Base-by-base conservation (phyloP, 2,888 invertebrate species). In the Siphonodentalium dalli region DNA sequence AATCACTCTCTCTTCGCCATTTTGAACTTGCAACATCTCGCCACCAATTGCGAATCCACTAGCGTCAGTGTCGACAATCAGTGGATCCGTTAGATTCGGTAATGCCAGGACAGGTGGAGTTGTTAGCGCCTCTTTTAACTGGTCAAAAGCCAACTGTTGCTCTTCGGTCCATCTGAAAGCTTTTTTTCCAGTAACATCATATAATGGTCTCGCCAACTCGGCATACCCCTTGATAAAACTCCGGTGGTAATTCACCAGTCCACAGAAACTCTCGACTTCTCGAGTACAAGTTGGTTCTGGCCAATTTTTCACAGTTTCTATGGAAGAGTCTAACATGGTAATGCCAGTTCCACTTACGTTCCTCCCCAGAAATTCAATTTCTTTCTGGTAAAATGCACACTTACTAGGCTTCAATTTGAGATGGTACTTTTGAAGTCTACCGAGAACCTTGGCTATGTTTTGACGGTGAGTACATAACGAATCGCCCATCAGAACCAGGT, bases 371-470 rank as follows among this genome's bases (percentile, higher is more conserved):
- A 29, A 39, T 2, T 41, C 42, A 3, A 21, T 26, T 15, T 50
- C 35, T 2, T 9, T 7, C 7, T 21, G 26, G 4, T 41, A 31
- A 3, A 51, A 13, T 0, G 13, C 11, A 11, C 49, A 58, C 27
- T 54, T 54, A 15, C 11, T 45, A 4, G 51, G 51, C 20, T 58
- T 55, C 20, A 55, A 27, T n/a, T 58, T 58, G 11, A 55, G 37
- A 4, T 35, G 8, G 26, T 39, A 27, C n/a, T n/a, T 9, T 27
- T 24, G 23, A 23, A 40, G 34, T 20, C 53, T 20, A 7, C 24
- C 11, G n/a, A 48, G 31, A 11, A 53, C 54, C 26, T 31, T 27
- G n/a, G 20, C 31, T 7, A 51, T 38, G 21, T 55, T 59, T 2
- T 9, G 5, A 6, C 46, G 20, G 23, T 48, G 50, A 5, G 39